Percentiles rank a stretch among this genome's conserved stretches.
Evolutionary conservation across 2,113 vertebrate species (phyloP).

Genomic region (Meleagris gallopavo): DNA sequence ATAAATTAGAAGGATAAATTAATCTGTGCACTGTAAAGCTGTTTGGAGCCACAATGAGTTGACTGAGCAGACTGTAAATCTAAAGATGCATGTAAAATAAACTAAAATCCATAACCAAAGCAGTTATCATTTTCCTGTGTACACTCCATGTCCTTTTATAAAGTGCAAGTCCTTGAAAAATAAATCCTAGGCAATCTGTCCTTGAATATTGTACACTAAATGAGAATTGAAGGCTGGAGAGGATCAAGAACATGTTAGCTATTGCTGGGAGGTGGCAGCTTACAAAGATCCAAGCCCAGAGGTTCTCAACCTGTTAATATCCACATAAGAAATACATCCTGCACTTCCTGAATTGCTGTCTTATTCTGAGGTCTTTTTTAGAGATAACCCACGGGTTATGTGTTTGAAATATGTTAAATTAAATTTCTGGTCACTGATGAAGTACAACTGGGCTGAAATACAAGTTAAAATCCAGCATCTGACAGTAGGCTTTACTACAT

Average conservation of each 20-base stretch:
- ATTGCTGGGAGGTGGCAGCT: neutral
- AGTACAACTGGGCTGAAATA: neutral
- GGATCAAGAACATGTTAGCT: neutral
- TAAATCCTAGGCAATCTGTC: constrained; percentile 19
- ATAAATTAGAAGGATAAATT: neutral
- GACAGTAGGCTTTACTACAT: neutral
- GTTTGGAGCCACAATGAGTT: neutral
- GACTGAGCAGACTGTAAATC: neutral
- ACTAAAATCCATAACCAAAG: neutral
- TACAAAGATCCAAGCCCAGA: neutral
- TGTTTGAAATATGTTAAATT: neutral
- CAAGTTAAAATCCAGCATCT: neutral
- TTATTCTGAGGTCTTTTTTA: neutral
- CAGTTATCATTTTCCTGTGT: neutral
- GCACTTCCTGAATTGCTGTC: neutral
- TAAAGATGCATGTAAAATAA: neutral
- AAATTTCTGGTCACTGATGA: neutral
- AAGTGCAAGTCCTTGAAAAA: neutral
- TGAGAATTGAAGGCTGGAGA: neutral
- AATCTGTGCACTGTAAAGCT: neutral
- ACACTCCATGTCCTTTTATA: neutral
- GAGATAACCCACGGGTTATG: neutral
- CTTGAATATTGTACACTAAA: neutral
- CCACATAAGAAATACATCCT: neutral
- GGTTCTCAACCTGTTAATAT: constrained; percentile 23